Conservation (phyloP, 2,888 invertebrate species). For the Drosophila robusta region DNA sequence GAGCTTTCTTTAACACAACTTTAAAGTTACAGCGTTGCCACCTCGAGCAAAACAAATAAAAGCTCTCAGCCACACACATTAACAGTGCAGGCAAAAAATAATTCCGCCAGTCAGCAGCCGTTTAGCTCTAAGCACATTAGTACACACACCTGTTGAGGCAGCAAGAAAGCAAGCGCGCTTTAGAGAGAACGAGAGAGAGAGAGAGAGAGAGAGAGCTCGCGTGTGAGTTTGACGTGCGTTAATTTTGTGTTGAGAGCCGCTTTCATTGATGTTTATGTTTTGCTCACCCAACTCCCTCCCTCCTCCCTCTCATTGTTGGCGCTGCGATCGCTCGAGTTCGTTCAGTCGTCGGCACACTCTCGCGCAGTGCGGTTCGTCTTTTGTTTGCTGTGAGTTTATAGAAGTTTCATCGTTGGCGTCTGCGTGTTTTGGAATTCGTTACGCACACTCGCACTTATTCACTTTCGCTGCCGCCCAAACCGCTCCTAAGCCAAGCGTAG, state of each 20-base stretch:
- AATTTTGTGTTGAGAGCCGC: conserved; percentile 20
- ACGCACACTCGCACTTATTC: conserved; percentile 3
- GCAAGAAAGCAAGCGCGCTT: background rate
- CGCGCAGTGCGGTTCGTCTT: conserved; percentile 25
- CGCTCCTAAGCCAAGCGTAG: conserved; percentile 24
- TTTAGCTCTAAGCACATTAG: conserved; percentile 8
- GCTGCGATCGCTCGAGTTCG: conserved; percentile 40
- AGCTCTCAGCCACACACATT: conserved; percentile 18
- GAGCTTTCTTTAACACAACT: conserved; percentile 8
- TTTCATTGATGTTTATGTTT: conserved; percentile 36
- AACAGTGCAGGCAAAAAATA: conserved; percentile 33
- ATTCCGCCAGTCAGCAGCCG: background rate
- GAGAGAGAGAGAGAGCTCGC: background rate
- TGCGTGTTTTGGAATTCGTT: conserved; percentile 14
- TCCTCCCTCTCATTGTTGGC: conserved; percentile 7
- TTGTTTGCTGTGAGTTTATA: conserved; percentile 3
- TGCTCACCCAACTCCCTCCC: conserved; percentile 4
- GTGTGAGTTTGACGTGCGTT: conserved; percentile 7
- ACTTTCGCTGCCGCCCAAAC: conserved; percentile 41
- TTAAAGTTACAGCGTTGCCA: conserved; percentile 21
- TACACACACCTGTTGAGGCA: conserved; percentile 7
- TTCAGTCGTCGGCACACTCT: conserved; percentile 57
- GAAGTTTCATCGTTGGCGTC: background rate
- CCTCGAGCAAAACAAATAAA: conserved; percentile 2
- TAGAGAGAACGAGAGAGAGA: background rate